A percentile compares a stretch with the other conserved stretches of the same genome.
phyloP scores from a whole-genome alignment of 2,113 vertebrate genomes.

The Rattus rattus region DNA sequence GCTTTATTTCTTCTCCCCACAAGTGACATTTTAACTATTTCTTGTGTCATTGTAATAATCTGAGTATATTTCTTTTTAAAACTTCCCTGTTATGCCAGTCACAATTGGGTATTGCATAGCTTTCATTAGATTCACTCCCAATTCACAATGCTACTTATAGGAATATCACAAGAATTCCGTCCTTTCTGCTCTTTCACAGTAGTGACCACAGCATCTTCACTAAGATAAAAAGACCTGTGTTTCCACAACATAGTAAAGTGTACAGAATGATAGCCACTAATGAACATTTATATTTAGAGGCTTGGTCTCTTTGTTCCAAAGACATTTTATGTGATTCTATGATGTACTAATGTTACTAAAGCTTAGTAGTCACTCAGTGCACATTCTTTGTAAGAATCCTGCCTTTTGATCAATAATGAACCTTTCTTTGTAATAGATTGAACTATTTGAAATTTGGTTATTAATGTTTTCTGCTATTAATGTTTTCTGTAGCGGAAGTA shows the following conservation, averaged over 20 bases:
- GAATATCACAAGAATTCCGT: neutral
- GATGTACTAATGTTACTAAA: neutral
- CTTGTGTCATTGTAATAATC: neutral
- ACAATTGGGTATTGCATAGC: neutral
- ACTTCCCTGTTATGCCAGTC: neutral
- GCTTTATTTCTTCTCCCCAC: neutral
- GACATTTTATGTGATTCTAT: neutral
- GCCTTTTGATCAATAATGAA: neutral
- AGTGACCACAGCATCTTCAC: neutral
- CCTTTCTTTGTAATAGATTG: neutral
- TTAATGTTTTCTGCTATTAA: no score
- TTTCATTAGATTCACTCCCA: neutral
- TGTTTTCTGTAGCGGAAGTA: neutral
- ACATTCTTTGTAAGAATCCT: neutral
- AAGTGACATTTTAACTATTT: neutral
- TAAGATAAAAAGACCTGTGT: neutral
- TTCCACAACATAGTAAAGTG: neutral
- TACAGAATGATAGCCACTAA: neutral
- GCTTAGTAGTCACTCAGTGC: neutral
- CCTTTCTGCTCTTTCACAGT: neutral
- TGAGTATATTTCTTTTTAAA: neutral
- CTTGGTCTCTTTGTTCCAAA: neutral
- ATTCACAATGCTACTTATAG: neutral
- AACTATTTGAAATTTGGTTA: constrained; percentile 20
- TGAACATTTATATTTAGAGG: neutral